Conservation (phyloP, 2,888 invertebrate genomes). For the Zelleria hepariella region DNA sequence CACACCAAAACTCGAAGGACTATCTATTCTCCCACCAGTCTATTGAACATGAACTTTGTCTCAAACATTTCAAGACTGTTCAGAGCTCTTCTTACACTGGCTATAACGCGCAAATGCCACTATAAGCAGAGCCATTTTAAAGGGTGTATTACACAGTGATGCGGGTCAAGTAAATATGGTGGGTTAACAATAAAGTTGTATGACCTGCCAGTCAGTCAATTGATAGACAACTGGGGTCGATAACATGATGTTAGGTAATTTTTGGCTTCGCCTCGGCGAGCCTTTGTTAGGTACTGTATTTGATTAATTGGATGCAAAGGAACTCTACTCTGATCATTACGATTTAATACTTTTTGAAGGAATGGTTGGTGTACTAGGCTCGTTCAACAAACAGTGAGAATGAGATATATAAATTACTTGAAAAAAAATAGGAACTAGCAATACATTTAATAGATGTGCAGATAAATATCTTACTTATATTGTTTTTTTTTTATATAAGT, state of each 20-base stretch:
- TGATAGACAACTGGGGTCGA: not conserved
- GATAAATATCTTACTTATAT: no score
- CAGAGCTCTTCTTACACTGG: not conserved
- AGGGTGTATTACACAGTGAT: not conserved
- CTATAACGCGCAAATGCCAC: not conserved
- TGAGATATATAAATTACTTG: no score
- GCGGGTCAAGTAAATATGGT: not conserved
- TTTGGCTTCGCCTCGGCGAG: not conserved
- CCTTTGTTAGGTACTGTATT: not conserved
- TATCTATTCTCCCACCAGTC: not conserved
- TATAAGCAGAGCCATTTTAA: not conserved
- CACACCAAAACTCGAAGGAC: not conserved
- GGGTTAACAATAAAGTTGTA: constrained; percentile 4
- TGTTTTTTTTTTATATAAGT: no score
- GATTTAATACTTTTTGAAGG: not conserved
- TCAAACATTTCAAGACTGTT: not conserved
- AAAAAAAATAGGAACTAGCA: no score
- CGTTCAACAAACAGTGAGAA: no score
- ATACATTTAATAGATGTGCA: no score
- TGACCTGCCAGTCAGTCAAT: not conserved
- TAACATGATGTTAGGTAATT: not conserved
- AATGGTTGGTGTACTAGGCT: no score
- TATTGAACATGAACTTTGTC: not conserved
- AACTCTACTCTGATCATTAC: not conserved
- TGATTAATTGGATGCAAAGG: not conserved